Evolutionary conservation across 2,113 vertebrate species (phyloP), one percentile per base, ranked within the genome.

Genomic region (Probosciger aterrimus): DNA sequence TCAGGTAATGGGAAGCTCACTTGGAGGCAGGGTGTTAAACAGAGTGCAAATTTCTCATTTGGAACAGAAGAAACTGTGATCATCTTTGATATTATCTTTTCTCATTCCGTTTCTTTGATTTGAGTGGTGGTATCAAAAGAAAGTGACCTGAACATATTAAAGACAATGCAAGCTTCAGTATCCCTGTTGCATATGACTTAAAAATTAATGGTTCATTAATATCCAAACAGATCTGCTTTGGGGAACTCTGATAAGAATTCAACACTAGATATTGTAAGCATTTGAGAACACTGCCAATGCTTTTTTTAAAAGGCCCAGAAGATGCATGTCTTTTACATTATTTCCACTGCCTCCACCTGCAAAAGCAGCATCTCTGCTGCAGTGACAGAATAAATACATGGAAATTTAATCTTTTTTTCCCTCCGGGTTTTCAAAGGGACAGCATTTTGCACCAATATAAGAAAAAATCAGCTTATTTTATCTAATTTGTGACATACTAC

Each of bases 161-260:
- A 93, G 71, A 86, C 0, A 1, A 90, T 71, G 27, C 88, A 86
- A 90, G 39, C 83, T 90, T 67, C 68, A 75, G 43, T 81, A 88
- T 71, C 86, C 82, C 88, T 68, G 33, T 80, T 88, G 68, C 47
- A 74, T 25, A 23, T 28, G 50, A 83, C 82, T 94, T 93, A 90
- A 96, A 95, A 95, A 92, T 86, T 83, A 96, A 94, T 10, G 2
- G 18, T 75, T 92, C 92, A 86, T 93, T 95, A 93, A 94, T 88
- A 95, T 55, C 88, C 88, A 90, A 92, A 83, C 9, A 84, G 73
- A 83, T 46, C 10, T 44, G 18, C 80, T 86, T 33, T 78, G 55
- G 73, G 31, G 11, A 92, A 2, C 62, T 24, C 76, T 94, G 90
- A 94, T 82, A 43, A 88, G 82, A 90, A 93, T 92, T 78, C 78